Conservation (phyloP, 92 coral and sea anemone species). For the Palythoa heliodiscus region DNA sequence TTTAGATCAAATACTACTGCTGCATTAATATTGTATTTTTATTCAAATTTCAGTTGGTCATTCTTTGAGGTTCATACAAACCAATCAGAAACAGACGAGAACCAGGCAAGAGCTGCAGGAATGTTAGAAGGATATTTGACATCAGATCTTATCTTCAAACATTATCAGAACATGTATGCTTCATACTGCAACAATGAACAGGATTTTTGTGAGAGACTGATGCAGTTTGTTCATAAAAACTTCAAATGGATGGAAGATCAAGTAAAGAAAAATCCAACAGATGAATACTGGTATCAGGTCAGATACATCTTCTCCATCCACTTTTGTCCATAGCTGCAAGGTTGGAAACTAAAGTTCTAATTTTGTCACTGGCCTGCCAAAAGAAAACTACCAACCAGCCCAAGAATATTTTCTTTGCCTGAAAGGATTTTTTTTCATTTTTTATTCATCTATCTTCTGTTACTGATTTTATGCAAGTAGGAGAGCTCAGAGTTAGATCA, state of each 20-base stretch:
- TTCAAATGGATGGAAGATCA: constrained; percentile 59
- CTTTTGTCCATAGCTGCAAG: neutral
- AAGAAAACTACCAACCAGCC: too few species aligned
- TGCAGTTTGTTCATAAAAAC: constrained; percentile 61
- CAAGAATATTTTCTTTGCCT: too few species aligned
- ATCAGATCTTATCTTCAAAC: constrained; percentile 71
- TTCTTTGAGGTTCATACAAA: constrained; percentile 80
- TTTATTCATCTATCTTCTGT: too few species aligned
- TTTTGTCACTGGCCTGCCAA: too few species aligned
- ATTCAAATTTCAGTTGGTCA: constrained; percentile 71
- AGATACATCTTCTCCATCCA: neutral
- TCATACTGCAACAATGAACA: constrained; percentile 68
- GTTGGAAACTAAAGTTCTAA: too few species aligned
- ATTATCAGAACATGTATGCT: constrained; percentile 65
- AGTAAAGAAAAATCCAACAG: constrained; percentile 57
- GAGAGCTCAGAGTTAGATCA: too few species aligned
- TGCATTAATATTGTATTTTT: neutral
- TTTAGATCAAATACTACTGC: neutral
- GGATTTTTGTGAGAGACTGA: constrained; percentile 68
- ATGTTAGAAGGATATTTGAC: constrained; percentile 90
- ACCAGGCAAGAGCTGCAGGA: constrained; percentile 88
- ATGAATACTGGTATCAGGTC: constrained; percentile 93
- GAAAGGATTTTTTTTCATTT: too few species aligned
- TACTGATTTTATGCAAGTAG: too few species aligned
- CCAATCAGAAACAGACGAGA: constrained; percentile 64